Evolutionary conservation across 2,888 invertebrate species (phyloP).

Genomic region (Lasius platythorax): DNA sequence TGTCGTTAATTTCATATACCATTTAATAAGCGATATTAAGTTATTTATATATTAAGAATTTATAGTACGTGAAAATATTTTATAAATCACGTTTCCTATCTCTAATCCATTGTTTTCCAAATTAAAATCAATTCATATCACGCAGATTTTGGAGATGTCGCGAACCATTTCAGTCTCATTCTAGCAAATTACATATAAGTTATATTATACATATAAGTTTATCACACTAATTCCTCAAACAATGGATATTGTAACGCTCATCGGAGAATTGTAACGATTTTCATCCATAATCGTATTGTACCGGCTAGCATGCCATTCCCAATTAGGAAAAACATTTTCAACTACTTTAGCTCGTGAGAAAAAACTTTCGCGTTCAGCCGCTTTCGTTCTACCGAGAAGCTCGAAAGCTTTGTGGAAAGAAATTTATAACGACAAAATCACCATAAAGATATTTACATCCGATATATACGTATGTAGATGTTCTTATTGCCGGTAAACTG

Average conservation of each 20-base stretch:
- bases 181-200: conserved; percentile 2
- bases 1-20: no score
- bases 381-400: neutral
- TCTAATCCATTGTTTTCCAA: neutral
- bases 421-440: neutral
- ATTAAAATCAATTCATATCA: conserved; percentile 14
- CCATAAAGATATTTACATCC: neutral
- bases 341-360: conserved; percentile 21
- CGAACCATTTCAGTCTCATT: neutral
- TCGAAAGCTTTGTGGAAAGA: neutral
- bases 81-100: neutral
- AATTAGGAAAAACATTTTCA: conserved; percentile 16
- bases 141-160: neutral
- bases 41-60: neutral
- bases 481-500: neutral
- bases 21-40: no score
- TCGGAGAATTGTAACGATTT: conserved; percentile 22
- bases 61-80: neutral
- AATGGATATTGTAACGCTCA: neutral
- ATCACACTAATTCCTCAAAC: neutral
- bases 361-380: neutral
- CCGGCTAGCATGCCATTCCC: conserved; percentile 14
- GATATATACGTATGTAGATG: neutral
- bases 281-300: neutral
- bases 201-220: neutral